Conservation (phyloP, 2,888 invertebrate genomes). For the Acanthosepion esculentum region DNA sequence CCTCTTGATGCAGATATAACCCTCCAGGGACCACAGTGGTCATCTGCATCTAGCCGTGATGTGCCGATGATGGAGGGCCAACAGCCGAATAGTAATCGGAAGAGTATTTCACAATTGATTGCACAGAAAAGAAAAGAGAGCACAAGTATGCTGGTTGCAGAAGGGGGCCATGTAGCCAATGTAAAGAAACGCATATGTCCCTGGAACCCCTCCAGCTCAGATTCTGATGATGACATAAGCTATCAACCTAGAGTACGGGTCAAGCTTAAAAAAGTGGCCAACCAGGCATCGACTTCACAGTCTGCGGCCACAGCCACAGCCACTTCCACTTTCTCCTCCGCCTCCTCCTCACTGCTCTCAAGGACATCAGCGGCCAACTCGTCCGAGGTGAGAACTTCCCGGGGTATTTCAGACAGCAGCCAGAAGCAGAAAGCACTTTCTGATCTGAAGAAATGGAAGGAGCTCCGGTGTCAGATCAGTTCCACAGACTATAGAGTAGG, state of each 20-base stretch:
- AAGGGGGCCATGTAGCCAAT: not conserved
- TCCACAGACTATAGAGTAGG: not conserved
- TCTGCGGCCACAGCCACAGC: not conserved
- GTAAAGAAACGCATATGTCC: constrained; percentile 15
- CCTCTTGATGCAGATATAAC: constrained; percentile 3
- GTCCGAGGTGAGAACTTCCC: not conserved
- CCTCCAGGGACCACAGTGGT: not conserved
- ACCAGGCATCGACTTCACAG: not conserved
- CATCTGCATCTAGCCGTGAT: not conserved
- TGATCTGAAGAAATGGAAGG: constrained; percentile 59
- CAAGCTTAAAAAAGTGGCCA: constrained; percentile 44
- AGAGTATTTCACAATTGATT: constrained; percentile 61
- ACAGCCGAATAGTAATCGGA: constrained; percentile 49
- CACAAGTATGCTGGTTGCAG: not conserved
- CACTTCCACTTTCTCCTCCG: not conserved
- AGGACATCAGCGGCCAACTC: not conserved
- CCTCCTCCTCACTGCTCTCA: not conserved
- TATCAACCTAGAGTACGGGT: not conserved
- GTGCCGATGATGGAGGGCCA: constrained; percentile 46
- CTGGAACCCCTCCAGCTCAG: constrained; percentile 50
- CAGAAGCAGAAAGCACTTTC: constrained; percentile 51
- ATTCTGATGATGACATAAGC: constrained; percentile 51
- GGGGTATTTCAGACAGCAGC: constrained; percentile 46
- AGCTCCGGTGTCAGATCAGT: constrained; percentile 56
- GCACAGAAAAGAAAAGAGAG: constrained; percentile 60